Evolutionary conservation across 2,888 invertebrate species (phyloP).

Genomic region (Xestia ashworthii): DNA sequence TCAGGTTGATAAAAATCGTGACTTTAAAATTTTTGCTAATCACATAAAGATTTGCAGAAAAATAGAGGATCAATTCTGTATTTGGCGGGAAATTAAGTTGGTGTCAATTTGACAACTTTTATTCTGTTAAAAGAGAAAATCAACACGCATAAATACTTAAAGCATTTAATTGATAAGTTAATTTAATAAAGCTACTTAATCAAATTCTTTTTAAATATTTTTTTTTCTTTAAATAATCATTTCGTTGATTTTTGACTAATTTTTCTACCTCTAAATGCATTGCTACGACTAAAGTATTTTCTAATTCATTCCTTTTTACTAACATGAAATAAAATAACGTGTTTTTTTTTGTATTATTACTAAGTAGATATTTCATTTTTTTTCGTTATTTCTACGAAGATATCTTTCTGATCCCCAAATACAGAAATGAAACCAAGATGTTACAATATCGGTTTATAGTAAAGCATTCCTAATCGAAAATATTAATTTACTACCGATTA

Average conservation of each 20-base stretch:
- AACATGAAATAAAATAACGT: not conserved
- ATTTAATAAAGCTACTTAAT: slow-evolving; percentile 24
- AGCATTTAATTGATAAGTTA: slow-evolving; percentile 5
- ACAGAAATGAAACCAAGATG: slow-evolving; percentile 51
- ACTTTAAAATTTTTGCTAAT: slow-evolving; percentile 15
- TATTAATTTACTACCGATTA: slow-evolving; percentile 23
- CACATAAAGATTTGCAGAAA: slow-evolving; percentile 12
- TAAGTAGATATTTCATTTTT: not conserved
- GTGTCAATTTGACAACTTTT: slow-evolving; percentile 16
- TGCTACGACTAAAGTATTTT: not conserved
- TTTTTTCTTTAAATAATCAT: not conserved
- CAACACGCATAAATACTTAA: not conserved
- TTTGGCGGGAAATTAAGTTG: slow-evolving; percentile 68
- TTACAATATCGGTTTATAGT: slow-evolving; percentile 41
- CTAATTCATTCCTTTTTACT: not conserved
- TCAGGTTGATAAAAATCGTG: slow-evolving; percentile 61
- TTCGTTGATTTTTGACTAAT: slow-evolving; percentile 20
- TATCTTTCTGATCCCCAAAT: slow-evolving; percentile 43
- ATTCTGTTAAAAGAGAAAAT: not conserved
- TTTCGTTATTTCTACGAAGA: not conserved
- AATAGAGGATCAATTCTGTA: slow-evolving; percentile 54
- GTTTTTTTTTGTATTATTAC: not conserved
- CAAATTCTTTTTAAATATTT: not conserved
- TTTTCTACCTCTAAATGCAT: slow-evolving; percentile 32
- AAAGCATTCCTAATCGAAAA: slow-evolving; percentile 12